These are phyloP conservation scores for Pomacea maculata DNA, from an alignment of 1,140 invertebrate species.

Conservation along the genomic window DNA sequence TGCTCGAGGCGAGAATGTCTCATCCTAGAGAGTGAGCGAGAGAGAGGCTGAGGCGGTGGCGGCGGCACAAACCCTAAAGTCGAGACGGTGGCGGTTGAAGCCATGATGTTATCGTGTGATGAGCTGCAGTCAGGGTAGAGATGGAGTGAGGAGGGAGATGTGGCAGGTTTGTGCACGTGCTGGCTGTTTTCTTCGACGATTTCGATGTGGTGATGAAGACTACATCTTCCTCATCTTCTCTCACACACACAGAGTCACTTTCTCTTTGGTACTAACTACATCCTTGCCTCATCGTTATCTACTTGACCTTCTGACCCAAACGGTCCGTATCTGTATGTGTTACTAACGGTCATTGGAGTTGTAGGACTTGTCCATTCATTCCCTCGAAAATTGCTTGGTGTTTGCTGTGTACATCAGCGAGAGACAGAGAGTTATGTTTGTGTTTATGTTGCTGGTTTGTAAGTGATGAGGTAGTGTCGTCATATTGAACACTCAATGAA, in stretches of 20 bases:
- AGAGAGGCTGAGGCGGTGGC: too few relatives aligned
- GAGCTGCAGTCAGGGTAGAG: too few relatives aligned
- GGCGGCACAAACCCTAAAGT: too few relatives aligned
- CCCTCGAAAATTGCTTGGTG: too few relatives aligned
- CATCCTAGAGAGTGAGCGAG: too few relatives aligned
- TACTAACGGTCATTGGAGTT: background rate
- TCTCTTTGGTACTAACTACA: background rate
- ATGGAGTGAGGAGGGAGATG: too few relatives aligned
- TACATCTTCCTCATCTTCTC: background rate
- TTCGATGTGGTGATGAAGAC: background rate
- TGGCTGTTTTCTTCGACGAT: too few relatives aligned
- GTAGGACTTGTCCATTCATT: background rate
- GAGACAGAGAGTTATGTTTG: background rate
- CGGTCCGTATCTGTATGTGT: background rate
- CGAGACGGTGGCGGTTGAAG: too few relatives aligned
- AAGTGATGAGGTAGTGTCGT: background rate
- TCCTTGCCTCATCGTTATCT: background rate
- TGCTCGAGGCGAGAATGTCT: too few relatives aligned
- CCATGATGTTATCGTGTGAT: too few relatives aligned
- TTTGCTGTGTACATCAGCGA: too few relatives aligned
- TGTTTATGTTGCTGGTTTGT: background rate
- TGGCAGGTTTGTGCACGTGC: too few relatives aligned
- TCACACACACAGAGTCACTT: background rate
- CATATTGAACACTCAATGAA: background rate
- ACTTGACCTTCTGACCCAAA: background rate